Base-by-base conservation (phyloP, 2,888 invertebrate genomes). In the Ennomos erosarius region DNA sequence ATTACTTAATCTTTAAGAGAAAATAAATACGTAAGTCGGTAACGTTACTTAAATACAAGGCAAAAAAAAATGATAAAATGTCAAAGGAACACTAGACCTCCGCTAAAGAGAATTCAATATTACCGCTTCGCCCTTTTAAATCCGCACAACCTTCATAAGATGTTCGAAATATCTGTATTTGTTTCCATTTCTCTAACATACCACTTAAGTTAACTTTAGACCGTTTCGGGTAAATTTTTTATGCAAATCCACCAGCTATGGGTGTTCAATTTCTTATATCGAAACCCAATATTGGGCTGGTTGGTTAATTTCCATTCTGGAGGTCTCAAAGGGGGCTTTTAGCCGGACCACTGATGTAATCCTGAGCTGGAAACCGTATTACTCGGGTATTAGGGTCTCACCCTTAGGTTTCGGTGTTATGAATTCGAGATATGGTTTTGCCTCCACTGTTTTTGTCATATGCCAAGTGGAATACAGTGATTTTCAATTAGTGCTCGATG, bases 221-320 rank as follows among this genome's bases (percentile, higher is more conserved):
- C 50, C 42, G 55, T 50, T 55, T 55, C 38, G 11, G 55, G 80
- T 81, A 76, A 82, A 79, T 83, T 81, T 82, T 84, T 82, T 79
- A 87, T 84, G 83, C 75, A 81, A 84, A 86, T 82, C 69, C 65
- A 53, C 70, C 75, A 74, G 75, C 75, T 77, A 76, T 76, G 76
- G 73, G 71, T 70, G 74, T 80, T 79, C 78, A 78, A 78, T 84
- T 78, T 78, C 75, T 82, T 82, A 82, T 81, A 81, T 83, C 71
- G 65, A 68, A 62, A 62, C 69, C 70, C 68, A 63, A 70, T 76
- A 74, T 71, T 64, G 67, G 57, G 65, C 70, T 71, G 78, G 75
- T 76, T 71, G 70, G 72, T 75, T 81, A 84, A 84, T 85, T 82
- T 85, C 75, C 79, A 82, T 84, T 76, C 69, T 69, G 64, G 62